A percentile compares a stretch with the other conserved stretches of the same genome.
phyloP scores from a whole-genome alignment of 2,888 invertebrate genomes.

The Tiliacea aurago region DNA sequence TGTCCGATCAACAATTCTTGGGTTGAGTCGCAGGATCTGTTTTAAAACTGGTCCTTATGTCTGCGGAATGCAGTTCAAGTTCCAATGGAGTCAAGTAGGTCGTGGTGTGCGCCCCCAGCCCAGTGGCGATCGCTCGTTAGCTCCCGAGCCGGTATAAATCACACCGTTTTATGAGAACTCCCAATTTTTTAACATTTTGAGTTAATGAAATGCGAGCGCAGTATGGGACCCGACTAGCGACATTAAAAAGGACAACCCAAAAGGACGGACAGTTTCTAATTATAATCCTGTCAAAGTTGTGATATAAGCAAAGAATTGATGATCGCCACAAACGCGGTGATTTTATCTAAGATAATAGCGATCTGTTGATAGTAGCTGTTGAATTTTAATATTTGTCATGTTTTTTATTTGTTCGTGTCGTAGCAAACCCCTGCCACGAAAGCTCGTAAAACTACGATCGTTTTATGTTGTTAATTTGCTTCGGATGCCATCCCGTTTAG shows the following conservation, averaged over 20 bases:
- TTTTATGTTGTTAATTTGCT: slow-evolving; percentile 48
- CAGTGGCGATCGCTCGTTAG: slow-evolving; percentile 87
- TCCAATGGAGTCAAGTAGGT: slow-evolving; percentile 18
- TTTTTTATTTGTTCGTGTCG: slow-evolving; percentile 73
- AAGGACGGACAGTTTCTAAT: slow-evolving; percentile 89
- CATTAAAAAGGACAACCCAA: slow-evolving; percentile 90
- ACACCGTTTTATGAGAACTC: slow-evolving; percentile 88
- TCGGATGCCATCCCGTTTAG: slow-evolving; percentile 32
- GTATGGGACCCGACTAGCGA: slow-evolving; percentile 89
- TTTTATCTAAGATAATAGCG: slow-evolving; percentile 85
- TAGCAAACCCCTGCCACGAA: slow-evolving; percentile 58
- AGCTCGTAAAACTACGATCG: slow-evolving; percentile 58
- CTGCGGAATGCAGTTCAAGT: slow-evolving; percentile 46
- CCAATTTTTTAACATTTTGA: slow-evolving; percentile 86
- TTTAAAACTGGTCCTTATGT: slow-evolving; percentile 45
- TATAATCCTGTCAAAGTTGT: slow-evolving; percentile 90
- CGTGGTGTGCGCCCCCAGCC: slow-evolving; percentile 69
- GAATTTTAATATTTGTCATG: slow-evolving; percentile 80
- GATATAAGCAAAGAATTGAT: slow-evolving; percentile 89
- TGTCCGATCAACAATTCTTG: slow-evolving; percentile 68
- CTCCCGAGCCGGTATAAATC: slow-evolving; percentile 89
- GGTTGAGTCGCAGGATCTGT: not conserved
- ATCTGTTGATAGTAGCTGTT: slow-evolving; percentile 84
- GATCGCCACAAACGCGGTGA: slow-evolving; percentile 85
- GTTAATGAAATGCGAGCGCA: slow-evolving; percentile 90